Conservation (phyloP, 2,113 vertebrate genomes). For the Notothenia coriiceps region DNA sequence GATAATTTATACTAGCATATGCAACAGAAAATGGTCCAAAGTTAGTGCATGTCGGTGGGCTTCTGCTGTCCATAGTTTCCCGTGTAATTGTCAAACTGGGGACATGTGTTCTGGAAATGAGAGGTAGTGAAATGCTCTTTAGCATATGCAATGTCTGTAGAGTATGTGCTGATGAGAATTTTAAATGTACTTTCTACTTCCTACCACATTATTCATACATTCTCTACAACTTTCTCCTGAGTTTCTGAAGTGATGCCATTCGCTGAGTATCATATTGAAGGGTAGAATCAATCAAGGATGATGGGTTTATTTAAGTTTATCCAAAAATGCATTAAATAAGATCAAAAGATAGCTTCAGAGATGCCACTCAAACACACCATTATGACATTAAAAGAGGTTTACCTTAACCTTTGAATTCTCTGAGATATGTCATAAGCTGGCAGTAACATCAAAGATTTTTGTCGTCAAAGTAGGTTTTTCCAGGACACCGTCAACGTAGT, state of each 20-base stretch:
- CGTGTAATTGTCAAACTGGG: background rate
- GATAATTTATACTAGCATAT: slow-evolving; percentile 30
- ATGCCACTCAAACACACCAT: background rate
- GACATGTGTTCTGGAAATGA: slow-evolving; percentile 8
- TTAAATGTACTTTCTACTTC: background rate
- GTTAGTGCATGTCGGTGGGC: background rate
- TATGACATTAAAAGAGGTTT: background rate
- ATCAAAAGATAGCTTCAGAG: background rate
- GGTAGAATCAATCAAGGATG: background rate
- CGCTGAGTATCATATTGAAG: background rate
- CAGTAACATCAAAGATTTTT: no score
- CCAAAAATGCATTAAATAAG: background rate
- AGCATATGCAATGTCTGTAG: background rate
- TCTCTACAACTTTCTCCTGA: background rate
- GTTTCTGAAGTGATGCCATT: background rate
- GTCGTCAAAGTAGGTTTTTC: background rate
- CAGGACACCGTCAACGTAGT: background rate
- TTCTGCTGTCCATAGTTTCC: background rate
- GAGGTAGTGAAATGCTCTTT: background rate
- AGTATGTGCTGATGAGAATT: background rate
- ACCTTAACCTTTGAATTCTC: no score
- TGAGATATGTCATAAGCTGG: no score
- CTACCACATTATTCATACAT: background rate
- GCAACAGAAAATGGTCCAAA: background rate
- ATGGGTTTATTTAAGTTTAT: background rate